phyloP scores from a whole-genome alignment of 92 coral and sea anemone genomes.

The Pocillopora meandrina region DNA sequence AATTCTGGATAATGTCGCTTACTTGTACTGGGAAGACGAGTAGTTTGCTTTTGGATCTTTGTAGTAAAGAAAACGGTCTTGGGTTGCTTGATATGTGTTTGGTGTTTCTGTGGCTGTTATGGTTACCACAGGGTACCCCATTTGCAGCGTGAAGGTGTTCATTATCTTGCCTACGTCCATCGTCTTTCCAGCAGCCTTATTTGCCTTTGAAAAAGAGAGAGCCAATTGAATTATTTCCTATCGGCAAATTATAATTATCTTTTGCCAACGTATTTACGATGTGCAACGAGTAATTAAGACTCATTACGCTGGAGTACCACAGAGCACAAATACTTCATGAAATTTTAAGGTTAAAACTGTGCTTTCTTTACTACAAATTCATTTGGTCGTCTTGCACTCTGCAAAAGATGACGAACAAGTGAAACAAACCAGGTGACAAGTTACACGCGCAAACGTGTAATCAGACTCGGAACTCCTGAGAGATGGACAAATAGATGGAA shows the following conservation, averaged over 20 bases:
- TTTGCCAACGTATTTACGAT: too few species aligned
- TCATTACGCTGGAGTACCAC: too few species aligned
- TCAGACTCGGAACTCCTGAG: too few species aligned
- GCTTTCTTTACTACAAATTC: too few species aligned
- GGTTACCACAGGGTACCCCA: slow-evolving; percentile 95
- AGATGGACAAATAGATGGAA: too few species aligned
- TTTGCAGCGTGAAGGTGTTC: slow-evolving; percentile 94
- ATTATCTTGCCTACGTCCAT: slow-evolving; percentile 65
- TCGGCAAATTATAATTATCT: background rate
- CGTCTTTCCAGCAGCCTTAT: slow-evolving; percentile 23
- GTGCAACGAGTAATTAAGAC: too few species aligned
- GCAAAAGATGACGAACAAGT: too few species aligned
- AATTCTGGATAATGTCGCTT: slow-evolving; percentile 10
- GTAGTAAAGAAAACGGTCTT: slow-evolving; percentile 61
- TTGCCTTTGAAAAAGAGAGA: slow-evolving; percentile 20
- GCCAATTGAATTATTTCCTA: background rate
- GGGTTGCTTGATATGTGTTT: slow-evolving; percentile 37
- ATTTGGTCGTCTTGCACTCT: too few species aligned
- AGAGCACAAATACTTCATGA: too few species aligned
- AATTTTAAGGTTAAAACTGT: too few species aligned
- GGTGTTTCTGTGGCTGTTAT: slow-evolving; percentile 34
- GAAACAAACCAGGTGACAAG: too few species aligned
- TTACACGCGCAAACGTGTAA: too few species aligned
- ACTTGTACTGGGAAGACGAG: slow-evolving; percentile 65
- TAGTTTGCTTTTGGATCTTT: slow-evolving; percentile 53